These are phyloP conservation scores for Thera obeliscata DNA, from an alignment of 2,888 invertebrate species.

Conservation along the genomic window DNA sequence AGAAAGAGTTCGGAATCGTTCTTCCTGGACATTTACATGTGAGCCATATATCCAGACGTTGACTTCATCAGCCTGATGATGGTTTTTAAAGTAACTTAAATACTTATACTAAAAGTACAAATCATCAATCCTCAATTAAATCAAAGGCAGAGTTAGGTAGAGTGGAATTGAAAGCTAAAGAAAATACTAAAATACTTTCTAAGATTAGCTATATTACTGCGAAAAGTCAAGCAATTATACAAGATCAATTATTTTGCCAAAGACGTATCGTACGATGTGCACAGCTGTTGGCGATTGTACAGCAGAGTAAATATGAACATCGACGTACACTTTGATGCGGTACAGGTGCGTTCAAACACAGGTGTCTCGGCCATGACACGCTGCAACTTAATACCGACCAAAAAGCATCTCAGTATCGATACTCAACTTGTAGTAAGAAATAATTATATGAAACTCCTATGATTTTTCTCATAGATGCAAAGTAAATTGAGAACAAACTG, in stretches of 20 bases:
- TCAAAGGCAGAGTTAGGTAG: too few relatives aligned
- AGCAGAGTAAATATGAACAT: conserved; percentile 8
- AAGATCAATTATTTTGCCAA: conserved; percentile 3
- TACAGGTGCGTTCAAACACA: conserved; percentile 46
- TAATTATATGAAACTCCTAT: too few relatives aligned
- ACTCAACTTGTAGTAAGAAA: conserved; percentile 29
- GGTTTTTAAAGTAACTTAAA: too few relatives aligned
- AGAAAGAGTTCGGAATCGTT: too few relatives aligned
- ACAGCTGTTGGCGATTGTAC: conserved; percentile 48
- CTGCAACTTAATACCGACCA: conserved; percentile 33
- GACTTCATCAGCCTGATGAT: too few relatives aligned
- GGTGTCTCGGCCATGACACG: conserved; percentile 48
- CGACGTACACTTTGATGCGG: conserved; percentile 16
- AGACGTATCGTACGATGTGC: conserved; percentile 44
- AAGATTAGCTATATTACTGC: background rate
- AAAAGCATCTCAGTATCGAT: conserved; percentile 37
- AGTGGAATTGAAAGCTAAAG: background rate
- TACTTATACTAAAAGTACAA: too few relatives aligned
- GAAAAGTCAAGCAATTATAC: conserved; percentile 9
- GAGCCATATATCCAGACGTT: too few relatives aligned
- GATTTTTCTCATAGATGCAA: too few relatives aligned
- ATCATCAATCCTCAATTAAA: too few relatives aligned
- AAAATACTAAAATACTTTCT: background rate
- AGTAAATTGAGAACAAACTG: too few relatives aligned
- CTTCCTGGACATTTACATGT: too few relatives aligned